A percentile compares a stretch with the other conserved stretches of the same genome.
These are phyloP conservation scores for Eublepharis macularius DNA, from an alignment of 2,113 vertebrate species.

Conservation along the genomic window DNA sequence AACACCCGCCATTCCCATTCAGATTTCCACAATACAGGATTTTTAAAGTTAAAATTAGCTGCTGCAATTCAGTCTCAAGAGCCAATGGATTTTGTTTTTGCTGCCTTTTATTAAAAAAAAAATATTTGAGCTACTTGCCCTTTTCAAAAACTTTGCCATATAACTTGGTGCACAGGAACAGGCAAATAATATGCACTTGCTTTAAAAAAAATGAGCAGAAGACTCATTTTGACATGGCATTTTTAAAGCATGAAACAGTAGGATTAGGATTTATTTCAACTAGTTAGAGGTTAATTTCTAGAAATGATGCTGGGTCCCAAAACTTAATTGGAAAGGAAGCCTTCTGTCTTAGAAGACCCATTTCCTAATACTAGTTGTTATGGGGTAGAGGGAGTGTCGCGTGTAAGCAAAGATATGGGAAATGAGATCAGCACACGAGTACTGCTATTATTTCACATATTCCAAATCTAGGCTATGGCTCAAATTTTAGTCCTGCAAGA, in stretches of 20 bases:
- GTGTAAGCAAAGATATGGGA: background rate
- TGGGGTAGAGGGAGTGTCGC: background rate
- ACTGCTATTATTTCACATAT: background rate
- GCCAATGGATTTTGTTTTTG: constrained; percentile 62
- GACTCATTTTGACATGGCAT: constrained; percentile 56
- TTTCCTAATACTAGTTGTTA: background rate
- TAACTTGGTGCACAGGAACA: constrained; percentile 49
- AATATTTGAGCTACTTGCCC: constrained; percentile 62
- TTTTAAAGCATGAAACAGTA: constrained; percentile 44
- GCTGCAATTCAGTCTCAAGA: constrained; percentile 65
- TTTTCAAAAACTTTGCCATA: constrained; percentile 65
- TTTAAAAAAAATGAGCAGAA: constrained; percentile 55
- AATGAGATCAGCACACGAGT: background rate
- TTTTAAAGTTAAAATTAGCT: constrained; percentile 43
- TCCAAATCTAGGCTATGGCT: background rate
- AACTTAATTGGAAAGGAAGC: background rate
- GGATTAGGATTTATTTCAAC: background rate
- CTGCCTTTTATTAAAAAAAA: constrained; percentile 58
- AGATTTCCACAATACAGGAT: constrained; percentile 52
- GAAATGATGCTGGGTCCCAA: background rate
- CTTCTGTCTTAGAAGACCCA: background rate
- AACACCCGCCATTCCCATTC: constrained; percentile 70
- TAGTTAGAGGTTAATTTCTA: background rate
- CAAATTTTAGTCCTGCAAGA: background rate
- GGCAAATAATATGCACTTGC: constrained; percentile 63